Evolutionary conservation across 1,140 invertebrate species (phyloP).

Genomic region (Condylostylus longicornis): DNA sequence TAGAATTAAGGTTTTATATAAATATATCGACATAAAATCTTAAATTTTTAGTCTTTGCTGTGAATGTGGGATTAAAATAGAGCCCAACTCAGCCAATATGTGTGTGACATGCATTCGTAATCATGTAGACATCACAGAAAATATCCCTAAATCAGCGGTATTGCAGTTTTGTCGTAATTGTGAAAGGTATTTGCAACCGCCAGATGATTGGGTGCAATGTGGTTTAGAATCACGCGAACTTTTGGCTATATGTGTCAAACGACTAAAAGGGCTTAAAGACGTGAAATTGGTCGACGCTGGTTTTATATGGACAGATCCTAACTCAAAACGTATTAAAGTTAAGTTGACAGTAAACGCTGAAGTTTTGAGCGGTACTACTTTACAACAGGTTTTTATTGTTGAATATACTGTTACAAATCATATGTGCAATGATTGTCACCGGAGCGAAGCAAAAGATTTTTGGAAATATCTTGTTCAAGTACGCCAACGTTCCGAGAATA

Average conservation of each 20-base stretch:
- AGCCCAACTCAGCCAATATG: slow-evolving; percentile 95
- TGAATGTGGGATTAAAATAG: slow-evolving; percentile 64
- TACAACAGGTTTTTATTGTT: slow-evolving; percentile 87
- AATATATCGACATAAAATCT: background rate
- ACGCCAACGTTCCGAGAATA: slow-evolving; percentile 76
- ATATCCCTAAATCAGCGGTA: slow-evolving; percentile 86
- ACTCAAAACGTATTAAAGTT: slow-evolving; percentile 94
- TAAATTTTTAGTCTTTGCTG: slow-evolving; percentile 43
- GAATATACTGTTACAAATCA: slow-evolving; percentile 84
- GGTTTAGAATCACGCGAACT: slow-evolving; percentile 86
- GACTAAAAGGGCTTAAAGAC: slow-evolving; percentile 79
- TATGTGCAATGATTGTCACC: slow-evolving; percentile 96
- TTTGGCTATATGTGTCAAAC: slow-evolving; percentile 82
- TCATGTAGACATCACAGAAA: slow-evolving; percentile 88
- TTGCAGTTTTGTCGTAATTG: slow-evolving; percentile 83
- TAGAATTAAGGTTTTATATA: background rate
- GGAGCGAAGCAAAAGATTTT: slow-evolving; percentile 92
- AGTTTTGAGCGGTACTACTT: slow-evolving; percentile 63
- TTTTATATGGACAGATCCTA: slow-evolving; percentile 98
- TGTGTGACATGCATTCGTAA: slow-evolving; percentile 85
- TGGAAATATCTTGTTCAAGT: slow-evolving; percentile 88
- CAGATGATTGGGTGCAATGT: slow-evolving; percentile 78
- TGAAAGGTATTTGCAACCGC: slow-evolving; percentile 89
- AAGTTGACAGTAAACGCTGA: slow-evolving; percentile 96
- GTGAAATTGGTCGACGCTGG: slow-evolving; percentile 87